Conservation (phyloP, 2,797 vertebrate genomes). For the Poecilia velifera region DNA sequence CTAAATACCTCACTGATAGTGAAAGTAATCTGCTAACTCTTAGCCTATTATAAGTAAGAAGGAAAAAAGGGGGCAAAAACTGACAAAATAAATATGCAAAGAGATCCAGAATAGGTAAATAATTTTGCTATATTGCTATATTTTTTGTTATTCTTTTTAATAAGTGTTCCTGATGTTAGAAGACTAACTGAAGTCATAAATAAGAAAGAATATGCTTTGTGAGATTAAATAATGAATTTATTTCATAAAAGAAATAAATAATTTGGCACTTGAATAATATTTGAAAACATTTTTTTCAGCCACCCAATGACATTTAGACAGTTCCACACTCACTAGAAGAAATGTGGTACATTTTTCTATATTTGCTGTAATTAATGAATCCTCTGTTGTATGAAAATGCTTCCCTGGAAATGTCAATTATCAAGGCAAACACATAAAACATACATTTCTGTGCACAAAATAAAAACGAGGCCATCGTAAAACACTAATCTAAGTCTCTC, state of each 20-base stretch:
- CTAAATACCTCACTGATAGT: not conserved
- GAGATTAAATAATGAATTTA: slow-evolving; percentile 8
- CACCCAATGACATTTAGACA: not conserved
- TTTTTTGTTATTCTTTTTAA: not conserved
- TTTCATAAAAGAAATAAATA: slow-evolving; percentile 10
- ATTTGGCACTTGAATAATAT: not conserved
- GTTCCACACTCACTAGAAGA: not conserved
- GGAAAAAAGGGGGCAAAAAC: not conserved
- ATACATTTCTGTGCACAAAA: slow-evolving; percentile 4
- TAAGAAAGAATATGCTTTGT: not conserved
- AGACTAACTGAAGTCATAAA: slow-evolving; percentile 17
- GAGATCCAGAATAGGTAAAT: slow-evolving; percentile 7
- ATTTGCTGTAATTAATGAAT: not conserved
- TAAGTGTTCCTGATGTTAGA: slow-evolving; percentile 3
- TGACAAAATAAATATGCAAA: not conserved
- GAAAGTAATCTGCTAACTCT: not conserved
- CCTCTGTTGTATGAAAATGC: slow-evolving; percentile 9
- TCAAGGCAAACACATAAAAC: slow-evolving; percentile 13
- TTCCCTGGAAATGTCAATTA: slow-evolving; percentile 25
- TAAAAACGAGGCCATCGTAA: slow-evolving; percentile 19
- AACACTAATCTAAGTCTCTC: slow-evolving; percentile 20
- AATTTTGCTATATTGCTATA: slow-evolving; percentile 5
- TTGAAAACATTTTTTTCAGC: not conserved
- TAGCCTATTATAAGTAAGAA: not conserved
- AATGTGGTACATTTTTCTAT: not conserved